Conservation (phyloP, 2,888 invertebrate species). For the Mylabris sibirica region DNA sequence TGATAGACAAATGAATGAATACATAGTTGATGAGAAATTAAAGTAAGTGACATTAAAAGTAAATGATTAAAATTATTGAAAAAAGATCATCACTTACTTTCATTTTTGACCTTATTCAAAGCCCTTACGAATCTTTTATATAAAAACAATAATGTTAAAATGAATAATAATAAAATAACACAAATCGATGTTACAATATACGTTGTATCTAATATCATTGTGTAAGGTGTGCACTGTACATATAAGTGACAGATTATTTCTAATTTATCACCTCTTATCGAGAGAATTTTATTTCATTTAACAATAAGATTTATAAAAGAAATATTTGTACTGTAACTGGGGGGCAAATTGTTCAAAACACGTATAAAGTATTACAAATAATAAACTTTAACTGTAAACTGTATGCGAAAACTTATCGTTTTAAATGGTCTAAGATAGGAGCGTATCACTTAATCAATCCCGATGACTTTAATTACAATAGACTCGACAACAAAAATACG, state of each 20-base stretch:
- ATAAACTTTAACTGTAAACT: too few species aligned
- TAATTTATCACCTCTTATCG: constrained; percentile 4
- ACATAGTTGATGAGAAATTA: too few species aligned
- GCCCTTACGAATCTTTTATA: not conserved
- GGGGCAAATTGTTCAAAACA: too few species aligned
- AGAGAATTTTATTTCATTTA: not conserved
- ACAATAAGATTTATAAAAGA: not conserved
- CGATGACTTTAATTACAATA: too few species aligned
- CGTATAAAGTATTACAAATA: too few species aligned
- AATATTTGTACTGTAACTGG: too few species aligned
- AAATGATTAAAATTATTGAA: not conserved
- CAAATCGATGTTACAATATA: not conserved
- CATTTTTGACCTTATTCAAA: not conserved
- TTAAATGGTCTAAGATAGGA: too few species aligned
- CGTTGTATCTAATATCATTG: not conserved
- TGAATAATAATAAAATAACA: not conserved
- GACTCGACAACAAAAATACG: too few species aligned
- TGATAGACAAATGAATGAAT: too few species aligned
- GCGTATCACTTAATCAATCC: too few species aligned
- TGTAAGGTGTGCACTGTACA: not conserved
- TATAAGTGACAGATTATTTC: not conserved
- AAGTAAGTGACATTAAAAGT: not conserved
- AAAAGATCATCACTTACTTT: not conserved
- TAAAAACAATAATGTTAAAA: not conserved
- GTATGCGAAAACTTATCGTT: too few species aligned